Evolutionary conservation across 2,888 invertebrate genomes (phyloP), one percentile per base, ranked within the genome.

Genomic region (Pyrgus malvae): DNA sequence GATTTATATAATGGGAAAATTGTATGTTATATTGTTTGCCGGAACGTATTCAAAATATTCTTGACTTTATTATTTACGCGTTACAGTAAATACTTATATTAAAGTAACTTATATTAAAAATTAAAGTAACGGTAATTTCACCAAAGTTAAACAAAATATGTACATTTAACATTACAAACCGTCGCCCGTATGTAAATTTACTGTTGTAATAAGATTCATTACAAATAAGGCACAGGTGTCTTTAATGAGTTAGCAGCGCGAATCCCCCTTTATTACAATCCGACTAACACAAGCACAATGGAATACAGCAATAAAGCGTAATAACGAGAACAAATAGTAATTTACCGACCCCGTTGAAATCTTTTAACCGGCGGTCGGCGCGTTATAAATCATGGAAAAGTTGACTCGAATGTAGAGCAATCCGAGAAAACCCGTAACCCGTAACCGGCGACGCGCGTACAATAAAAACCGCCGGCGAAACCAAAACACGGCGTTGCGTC

Each of bases 401-500:
- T 51, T 21, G 44, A 51, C 51, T 51, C 51, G 51, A 44, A 51
- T 44, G 51, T 35, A 35, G 51, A 51, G 37, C 44, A 27, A 44
- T 50, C 50, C 37, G 33, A 40, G 42, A 17, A 48, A 57, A 56
- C 57, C 46, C 48, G 50, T 56, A 62, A 67, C 63, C 65, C 50
- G 33, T 25, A 37, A 44, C 42, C 44, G 27, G 42, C 14, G n/a
- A 44, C 44, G 44, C 44, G 44, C 44, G 44, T 44, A 29, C 29
- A 49, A 50, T 49, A 57, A 59, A 50, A 48, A 31, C 40, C 46
- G 55, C 37, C 50, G 48, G 50, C 53, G 48, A 56, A 61, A 66
- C 64, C 64, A 65, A 65, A 65, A 67, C 70, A 74, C 70, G 67
- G 64, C 61, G 63, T 51, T 58, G 63, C 62, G 63, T 54, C 61